These are phyloP conservation scores for Littorina saxatilis DNA, from an alignment of 1,140 invertebrate genomes.

Conservation along the genomic window DNA sequence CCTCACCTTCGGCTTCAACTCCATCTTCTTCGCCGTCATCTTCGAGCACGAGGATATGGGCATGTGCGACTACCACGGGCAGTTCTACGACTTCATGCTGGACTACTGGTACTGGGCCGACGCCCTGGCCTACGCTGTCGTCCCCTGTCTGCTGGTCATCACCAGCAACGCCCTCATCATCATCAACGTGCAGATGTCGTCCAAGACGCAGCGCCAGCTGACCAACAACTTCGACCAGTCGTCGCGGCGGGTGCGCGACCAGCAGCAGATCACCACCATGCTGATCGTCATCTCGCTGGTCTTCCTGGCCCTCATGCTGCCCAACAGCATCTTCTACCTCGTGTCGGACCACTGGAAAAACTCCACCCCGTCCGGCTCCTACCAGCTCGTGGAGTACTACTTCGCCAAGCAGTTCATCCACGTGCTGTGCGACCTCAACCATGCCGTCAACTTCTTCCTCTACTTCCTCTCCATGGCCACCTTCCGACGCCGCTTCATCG, in stretches of 20 bases:
- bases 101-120: slow-evolving; percentile 64
- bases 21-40: slow-evolving; percentile 51
- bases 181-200: slow-evolving; percentile 52
- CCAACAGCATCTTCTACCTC: slow-evolving; percentile 65
- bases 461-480: slow-evolving; percentile 61
- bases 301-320: slow-evolving; percentile 61
- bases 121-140: slow-evolving; percentile 55
- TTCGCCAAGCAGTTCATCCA: slow-evolving; percentile 56
- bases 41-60: slow-evolving; percentile 45
- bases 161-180: slow-evolving; percentile 67
- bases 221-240: slow-evolving; percentile 47
- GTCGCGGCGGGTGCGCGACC: slow-evolving; percentile 54
- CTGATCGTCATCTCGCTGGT: slow-evolving; percentile 60
- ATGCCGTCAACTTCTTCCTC: slow-evolving; percentile 68
- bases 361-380: neutral
- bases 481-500: slow-evolving; percentile 45
- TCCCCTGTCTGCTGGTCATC: slow-evolving; percentile 59
- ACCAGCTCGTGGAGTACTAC: slow-evolving; percentile 22
- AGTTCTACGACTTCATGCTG: slow-evolving; percentile 46
- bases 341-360: slow-evolving; percentile 40
- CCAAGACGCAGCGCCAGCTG: slow-evolving; percentile 49
- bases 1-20: slow-evolving; percentile 46
- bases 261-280: slow-evolving; percentile 67
- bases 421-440: slow-evolving; percentile 60
- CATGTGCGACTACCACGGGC: slow-evolving; percentile 44